A percentile compares a stretch with the other conserved stretches of the same genome.
Conservation (phyloP, 1,140 invertebrate genomes). For the Drosophila arawakana region DNA sequence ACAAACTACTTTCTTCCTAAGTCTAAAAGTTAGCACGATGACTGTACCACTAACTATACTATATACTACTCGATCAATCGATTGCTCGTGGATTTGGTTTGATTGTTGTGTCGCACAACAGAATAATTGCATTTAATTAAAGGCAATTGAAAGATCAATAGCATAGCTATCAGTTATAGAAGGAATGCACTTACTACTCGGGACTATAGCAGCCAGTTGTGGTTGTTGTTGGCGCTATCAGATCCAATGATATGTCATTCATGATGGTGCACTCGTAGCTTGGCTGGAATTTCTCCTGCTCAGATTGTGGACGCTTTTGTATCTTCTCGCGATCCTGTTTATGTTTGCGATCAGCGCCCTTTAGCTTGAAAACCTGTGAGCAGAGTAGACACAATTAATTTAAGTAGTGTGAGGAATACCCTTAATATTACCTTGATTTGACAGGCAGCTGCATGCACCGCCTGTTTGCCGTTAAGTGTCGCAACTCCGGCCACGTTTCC, state of each 20-base stretch:
- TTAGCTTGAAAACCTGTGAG: conserved; percentile 91
- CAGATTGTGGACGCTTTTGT: conserved; percentile 91
- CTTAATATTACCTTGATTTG: conserved; percentile 92
- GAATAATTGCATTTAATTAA: conserved; percentile 44
- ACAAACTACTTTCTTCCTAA: too few species aligned
- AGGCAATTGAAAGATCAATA: conserved; percentile 14
- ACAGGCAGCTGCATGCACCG: conserved; percentile 96
- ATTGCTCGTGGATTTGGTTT: conserved; percentile 9
- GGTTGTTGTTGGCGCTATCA: conserved; percentile 59
- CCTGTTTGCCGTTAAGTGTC: conserved; percentile 76
- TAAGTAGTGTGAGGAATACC: background rate
- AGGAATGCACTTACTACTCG: conserved; percentile 77
- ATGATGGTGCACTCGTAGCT: conserved; percentile 98
- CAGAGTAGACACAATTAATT: conserved; percentile 3
- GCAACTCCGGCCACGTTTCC: conserved; percentile 62
- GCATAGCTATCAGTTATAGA: background rate
- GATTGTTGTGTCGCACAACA: conserved; percentile 26
- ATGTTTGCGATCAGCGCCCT: conserved; percentile 98
- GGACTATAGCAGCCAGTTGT: conserved; percentile 79
- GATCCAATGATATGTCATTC: conserved; percentile 89
- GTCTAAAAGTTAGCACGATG: too few species aligned
- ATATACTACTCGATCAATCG: too few species aligned
- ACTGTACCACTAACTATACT: too few species aligned
- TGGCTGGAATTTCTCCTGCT: conserved; percentile 97
- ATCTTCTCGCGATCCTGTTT: conserved; percentile 99